Base-by-base conservation (phyloP, 2,113 vertebrate species). In the Channa argus region DNA sequence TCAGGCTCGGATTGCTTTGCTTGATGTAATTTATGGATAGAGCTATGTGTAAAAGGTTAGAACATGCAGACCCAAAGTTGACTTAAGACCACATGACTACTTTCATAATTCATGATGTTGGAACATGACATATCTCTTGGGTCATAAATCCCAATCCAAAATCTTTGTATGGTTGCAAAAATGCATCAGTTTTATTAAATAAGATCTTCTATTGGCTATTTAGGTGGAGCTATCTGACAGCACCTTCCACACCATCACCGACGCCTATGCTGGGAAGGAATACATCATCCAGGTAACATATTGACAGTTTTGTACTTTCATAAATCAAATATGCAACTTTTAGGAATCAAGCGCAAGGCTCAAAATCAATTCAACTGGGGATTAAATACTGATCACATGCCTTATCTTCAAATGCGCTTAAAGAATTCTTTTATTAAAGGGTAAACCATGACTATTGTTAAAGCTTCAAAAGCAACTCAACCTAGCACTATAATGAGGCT, bases 141-240 rank as follows among this genome's bases (percentile, higher is more conserved):
- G 34, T n/a, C 49, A 43, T 8, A 39, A 7, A 49, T 15, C 6
- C 5, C 13, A 14, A 41, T 65, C 24, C 50, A 4, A 70, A 51
- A 58, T 34, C 49, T 37, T 39, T 33, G 24, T 46, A n/a, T 44
- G 9, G n/a, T 14, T 41, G 70, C 7, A 33, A 33, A 71, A 74
- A 62, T 56, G 6, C 8, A 49, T 39, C 8, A 6, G 4, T 64
- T 45, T 49, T 13, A 51, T 43, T 14, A 58, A 76, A 64, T 54
- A 11, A n/a, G 3, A 2, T 8, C n/a, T 63, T 52, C 38, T 37
- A 0, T 67, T 53, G 71, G 11, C 8, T 71, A 77, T 79, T 63
- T 89, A 99, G 97, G 97, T 99, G 2, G 98, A 99, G 89, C 92
- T 99, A 14, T 96, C 97, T 0, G 98, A 99, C 0, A 97, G 96